phyloP scores from a whole-genome alignment of 2,888 invertebrate species.

The Odiellus spinosus region DNA sequence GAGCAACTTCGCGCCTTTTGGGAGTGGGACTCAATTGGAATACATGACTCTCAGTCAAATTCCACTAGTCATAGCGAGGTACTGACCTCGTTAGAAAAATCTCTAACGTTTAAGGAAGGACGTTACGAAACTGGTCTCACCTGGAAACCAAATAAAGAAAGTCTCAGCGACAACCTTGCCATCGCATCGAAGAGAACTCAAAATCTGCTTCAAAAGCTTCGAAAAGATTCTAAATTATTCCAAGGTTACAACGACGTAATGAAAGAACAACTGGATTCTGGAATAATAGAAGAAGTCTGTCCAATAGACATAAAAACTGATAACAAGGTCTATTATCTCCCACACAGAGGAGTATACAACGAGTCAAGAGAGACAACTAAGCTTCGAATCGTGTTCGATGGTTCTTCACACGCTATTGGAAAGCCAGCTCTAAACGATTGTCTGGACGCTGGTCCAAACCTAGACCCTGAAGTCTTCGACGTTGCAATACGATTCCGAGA shows the following conservation, averaged over 20 bases:
- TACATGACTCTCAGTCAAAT: no score
- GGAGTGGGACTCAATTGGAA: not conserved
- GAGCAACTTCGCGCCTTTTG: not conserved
- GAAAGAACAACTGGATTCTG: no score
- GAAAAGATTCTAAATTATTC: not conserved
- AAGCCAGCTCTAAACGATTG: conserved; percentile 6
- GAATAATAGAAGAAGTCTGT: no score
- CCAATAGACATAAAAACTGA: not conserved
- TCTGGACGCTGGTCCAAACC: conserved; percentile 5
- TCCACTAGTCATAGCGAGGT: not conserved
- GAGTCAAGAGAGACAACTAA: conserved; percentile 2
- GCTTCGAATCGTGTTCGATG: conserved; percentile 7
- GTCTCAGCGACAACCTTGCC: not conserved
- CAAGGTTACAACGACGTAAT: not conserved
- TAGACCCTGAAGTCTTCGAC: conserved; percentile 1
- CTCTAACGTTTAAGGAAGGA: no score
- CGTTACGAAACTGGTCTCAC: no score
- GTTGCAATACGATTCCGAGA: conserved; percentile 8
- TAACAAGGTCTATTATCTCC: conserved; percentile 3
- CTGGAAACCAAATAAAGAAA: no score
- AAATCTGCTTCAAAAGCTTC: not conserved
- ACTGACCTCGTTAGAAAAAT: no score
- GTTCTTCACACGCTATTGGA: conserved; percentile 1
- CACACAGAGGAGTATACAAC: conserved; percentile 3
- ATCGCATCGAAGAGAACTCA: not conserved